These are phyloP conservation scores for Adelphocoris suturalis DNA, from an alignment of 2,888 invertebrate species.

Conservation along the genomic window DNA sequence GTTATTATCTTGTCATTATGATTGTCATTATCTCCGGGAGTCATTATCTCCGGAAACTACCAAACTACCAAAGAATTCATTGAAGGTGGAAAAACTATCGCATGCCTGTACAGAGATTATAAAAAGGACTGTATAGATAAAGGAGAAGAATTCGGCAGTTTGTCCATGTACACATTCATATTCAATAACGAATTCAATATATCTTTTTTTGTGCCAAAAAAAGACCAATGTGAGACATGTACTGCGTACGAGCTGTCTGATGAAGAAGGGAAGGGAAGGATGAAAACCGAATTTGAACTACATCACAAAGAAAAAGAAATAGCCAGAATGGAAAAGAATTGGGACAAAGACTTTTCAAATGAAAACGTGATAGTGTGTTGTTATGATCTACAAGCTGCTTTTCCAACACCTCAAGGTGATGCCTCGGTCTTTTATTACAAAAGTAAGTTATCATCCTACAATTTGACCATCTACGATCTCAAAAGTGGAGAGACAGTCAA, in stretches of 20 bases:
- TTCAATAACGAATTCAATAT: not conserved
- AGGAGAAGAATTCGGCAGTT: not conserved
- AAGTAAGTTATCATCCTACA: constrained; percentile 51
- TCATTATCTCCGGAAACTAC: constrained; percentile 76
- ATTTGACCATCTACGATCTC: constrained; percentile 56
- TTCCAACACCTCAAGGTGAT: constrained; percentile 49
- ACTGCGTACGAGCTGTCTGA: constrained; percentile 30
- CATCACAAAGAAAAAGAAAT: constrained; percentile 19
- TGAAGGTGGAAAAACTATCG: constrained; percentile 76
- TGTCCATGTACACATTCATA: not conserved
- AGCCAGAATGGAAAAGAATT: constrained; percentile 8
- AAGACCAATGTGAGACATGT: constrained; percentile 20
- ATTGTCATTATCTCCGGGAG: too few species aligned
- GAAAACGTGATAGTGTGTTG: not conserved
- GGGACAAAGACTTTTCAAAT: constrained; percentile 43
- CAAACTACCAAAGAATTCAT: constrained; percentile 76
- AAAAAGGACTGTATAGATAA: constrained; percentile 74
- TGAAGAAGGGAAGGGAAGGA: not conserved
- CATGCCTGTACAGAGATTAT: constrained; percentile 75
- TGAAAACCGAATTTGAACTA: constrained; percentile 19
- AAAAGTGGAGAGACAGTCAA: constrained; percentile 53
- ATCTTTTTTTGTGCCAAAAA: not conserved
- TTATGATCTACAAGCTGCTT: constrained; percentile 45
- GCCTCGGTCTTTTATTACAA: constrained; percentile 62
- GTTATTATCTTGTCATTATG: too few species aligned